These are phyloP conservation scores for Chelonoidis abingdonii DNA, from an alignment of 2,113 vertebrate genomes.

Conservation along the genomic window DNA sequence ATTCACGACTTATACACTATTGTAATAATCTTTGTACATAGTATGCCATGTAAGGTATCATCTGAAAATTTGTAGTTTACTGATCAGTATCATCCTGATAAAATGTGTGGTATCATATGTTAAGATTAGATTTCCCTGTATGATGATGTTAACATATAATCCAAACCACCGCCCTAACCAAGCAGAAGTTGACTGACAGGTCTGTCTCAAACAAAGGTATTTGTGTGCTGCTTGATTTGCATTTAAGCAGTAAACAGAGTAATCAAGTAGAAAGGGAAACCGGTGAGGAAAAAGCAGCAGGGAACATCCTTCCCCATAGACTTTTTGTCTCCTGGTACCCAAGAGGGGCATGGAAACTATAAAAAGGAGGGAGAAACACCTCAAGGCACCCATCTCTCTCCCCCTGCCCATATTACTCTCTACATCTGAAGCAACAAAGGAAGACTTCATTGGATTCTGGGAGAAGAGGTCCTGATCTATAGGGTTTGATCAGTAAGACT, in stretches of 20 bases:
- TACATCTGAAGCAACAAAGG: background rate
- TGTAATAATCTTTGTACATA: background rate
- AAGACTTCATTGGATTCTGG: background rate
- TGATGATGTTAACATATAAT: background rate
- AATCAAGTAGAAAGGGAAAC: background rate
- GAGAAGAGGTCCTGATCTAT: background rate
- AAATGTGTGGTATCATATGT: background rate
- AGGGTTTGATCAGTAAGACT: background rate
- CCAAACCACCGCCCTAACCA: background rate
- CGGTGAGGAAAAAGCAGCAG: background rate
- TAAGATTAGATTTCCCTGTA: background rate
- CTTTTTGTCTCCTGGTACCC: background rate
- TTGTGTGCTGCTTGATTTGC: background rate
- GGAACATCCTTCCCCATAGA: background rate
- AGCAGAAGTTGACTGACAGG: background rate
- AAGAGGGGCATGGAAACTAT: background rate
- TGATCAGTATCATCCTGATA: background rate
- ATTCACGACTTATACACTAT: background rate
- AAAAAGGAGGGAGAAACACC: background rate
- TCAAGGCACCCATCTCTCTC: background rate
- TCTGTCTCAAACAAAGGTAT: background rate
- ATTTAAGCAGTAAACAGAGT: background rate
- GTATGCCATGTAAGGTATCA: background rate
- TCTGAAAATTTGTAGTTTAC: background rate
- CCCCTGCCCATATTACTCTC: background rate